A percentile compares a stretch with the other conserved stretches of the same genome.
Conservation (phyloP, 2,888 invertebrate genomes). For the Lasioglossum calceatum region DNA sequence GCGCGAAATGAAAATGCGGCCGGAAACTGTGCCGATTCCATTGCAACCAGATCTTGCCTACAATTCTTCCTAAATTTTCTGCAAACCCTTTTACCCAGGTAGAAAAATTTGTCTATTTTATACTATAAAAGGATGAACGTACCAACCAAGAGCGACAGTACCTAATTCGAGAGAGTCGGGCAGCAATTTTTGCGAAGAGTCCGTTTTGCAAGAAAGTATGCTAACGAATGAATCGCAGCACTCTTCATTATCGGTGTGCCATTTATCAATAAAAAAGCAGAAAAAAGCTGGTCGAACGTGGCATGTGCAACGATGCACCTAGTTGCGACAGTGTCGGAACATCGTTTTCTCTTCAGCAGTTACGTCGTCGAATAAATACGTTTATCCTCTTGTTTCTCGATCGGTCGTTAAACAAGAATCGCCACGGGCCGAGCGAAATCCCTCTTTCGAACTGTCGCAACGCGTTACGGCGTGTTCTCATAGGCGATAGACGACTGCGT, state of each 20-base stretch:
- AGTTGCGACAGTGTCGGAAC: not conserved
- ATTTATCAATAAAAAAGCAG: not conserved
- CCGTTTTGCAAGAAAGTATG: not conserved
- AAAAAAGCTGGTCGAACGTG: not conserved
- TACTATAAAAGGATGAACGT: too few species aligned
- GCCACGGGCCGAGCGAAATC: not conserved
- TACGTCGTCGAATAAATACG: not conserved
- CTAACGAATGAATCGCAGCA: not conserved
- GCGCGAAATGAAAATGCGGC: slow-evolving; percentile 28
- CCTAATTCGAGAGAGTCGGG: too few species aligned
- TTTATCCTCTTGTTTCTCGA: not conserved
- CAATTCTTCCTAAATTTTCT: not conserved
- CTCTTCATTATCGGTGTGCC: not conserved
- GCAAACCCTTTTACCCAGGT: too few species aligned
- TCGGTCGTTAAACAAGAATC: not conserved
- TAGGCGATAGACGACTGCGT: not conserved
- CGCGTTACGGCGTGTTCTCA: not conserved
- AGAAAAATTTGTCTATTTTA: too few species aligned
- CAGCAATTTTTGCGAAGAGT: not conserved
- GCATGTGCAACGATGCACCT: not conserved
- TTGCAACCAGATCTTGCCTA: not conserved
- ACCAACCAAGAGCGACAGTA: too few species aligned
- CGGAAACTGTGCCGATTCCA: not conserved
- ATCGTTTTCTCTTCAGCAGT: not conserved
- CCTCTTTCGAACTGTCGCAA: not conserved